Base-by-base conservation (phyloP, 2,888 invertebrate genomes). In the Acleris cristana region DNA sequence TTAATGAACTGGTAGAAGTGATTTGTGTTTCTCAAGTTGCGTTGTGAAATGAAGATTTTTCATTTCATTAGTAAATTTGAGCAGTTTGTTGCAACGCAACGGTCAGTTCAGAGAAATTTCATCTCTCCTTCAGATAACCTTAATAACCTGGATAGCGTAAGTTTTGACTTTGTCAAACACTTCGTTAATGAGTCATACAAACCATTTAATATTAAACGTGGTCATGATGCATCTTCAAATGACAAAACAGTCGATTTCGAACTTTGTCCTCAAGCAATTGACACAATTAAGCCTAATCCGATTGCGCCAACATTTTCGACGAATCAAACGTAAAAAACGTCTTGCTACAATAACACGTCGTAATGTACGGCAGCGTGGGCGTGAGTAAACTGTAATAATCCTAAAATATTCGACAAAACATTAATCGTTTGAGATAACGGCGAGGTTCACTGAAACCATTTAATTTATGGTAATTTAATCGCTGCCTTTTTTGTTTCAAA, bases 351-450 rank as follows among this genome's bases (percentile, higher is more conserved):
- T 65, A 65, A 21, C 52, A 61, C 34, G 45, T 18, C 64, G 45
- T 57, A 62, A 66, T 62, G 56, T 58, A 49, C 48, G 53, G 48
- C 62, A 26, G 48, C n/a, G 66, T 66, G 66, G 66, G 66, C 57
- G 66, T 62, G 34, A 19, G 53, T 63, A 58, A 44, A 48, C 21
- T 45, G 23, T 66, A 52, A 57, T 62, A 57, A 57, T 44, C 45
- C 56, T 34, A 57, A 62, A 57, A 62, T n/a, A 61, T 61, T 56
- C 55, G 51, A 45, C 54, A 54, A 55, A 60, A 23, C 65, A 60
- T 65, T 65, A 60, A 60, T 60, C 60, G 55, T 48, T 18, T 40
- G 52, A 61, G 66, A 66, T 57, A 66, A 52, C 56, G 45, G 57
- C 18, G 16, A 57, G 57, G 57, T 66, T 57, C 66, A 62, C 30